Evolutionary conservation across 2,888 invertebrate species (phyloP).

Genomic region (Amiota minor): DNA sequence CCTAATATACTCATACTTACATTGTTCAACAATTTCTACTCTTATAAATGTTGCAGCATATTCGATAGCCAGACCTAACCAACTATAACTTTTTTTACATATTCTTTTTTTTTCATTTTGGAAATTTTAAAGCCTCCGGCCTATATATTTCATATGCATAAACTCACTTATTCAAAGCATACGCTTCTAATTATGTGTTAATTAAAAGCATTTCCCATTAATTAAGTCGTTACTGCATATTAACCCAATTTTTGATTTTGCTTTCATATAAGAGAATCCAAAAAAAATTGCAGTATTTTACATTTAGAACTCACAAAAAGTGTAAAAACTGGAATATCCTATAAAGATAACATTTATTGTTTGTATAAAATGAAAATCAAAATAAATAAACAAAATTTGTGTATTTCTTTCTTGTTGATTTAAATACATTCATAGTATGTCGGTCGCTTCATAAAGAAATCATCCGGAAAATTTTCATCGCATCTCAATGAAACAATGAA

Average conservation of each 20-base stretch:
- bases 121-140: too few species aligned
- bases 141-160: too few species aligned
- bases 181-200: conserved; percentile 12
- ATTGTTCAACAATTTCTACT: too few species aligned
- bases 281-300: conserved; percentile 5
- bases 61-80: too few species aligned
- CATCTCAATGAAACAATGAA: neutral
- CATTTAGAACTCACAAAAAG: conserved; percentile 3
- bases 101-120: conserved; percentile 20
- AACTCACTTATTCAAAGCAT: too few species aligned
- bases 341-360: neutral
- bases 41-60: too few species aligned
- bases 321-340: conserved; percentile 22
- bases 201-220: conserved; percentile 25
- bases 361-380: conserved; percentile 16
- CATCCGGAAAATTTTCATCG: too few species aligned
- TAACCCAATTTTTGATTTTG: conserved; percentile 12
- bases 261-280: neutral
- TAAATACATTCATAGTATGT: too few species aligned
- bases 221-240: conserved; percentile 24
- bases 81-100: conserved; percentile 19
- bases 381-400: neutral
- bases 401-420: too few species aligned
- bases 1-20: too few species aligned
- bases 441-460: too few species aligned